A percentile compares a stretch with the other conserved stretches of the same genome.
These are phyloP conservation scores for Heliothis subflexa DNA, from an alignment of 1,140 invertebrate genomes.

Conservation along the genomic window DNA sequence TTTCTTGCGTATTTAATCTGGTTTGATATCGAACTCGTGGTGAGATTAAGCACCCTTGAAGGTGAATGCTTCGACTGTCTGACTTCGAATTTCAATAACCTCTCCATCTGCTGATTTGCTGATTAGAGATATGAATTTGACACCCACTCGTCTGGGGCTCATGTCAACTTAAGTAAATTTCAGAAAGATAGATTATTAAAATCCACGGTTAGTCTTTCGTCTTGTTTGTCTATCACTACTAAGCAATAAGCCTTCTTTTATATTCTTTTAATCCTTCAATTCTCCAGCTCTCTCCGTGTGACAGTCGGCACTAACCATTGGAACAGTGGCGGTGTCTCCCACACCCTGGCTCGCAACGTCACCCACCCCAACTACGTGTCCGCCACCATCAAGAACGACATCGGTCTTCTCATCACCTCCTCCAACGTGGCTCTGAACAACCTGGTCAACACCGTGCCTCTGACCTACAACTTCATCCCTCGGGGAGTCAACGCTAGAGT, in stretches of 20 bases:
- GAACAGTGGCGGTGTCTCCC: conserved; percentile 57
- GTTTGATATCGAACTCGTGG: background rate
- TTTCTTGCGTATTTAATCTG: background rate
- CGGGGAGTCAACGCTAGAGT: conserved; percentile 56
- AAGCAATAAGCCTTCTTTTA: too few species aligned
- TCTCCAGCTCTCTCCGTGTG: conserved; percentile 38
- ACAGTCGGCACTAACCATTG: conserved; percentile 53
- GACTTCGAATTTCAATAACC: too few species aligned
- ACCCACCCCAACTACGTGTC: conserved; percentile 42
- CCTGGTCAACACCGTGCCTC: conserved; percentile 41
- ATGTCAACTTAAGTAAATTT: too few species aligned
- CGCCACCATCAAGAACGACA: conserved; percentile 48
- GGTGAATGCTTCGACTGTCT: too few species aligned
- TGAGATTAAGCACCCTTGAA: too few species aligned
- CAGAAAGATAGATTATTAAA: too few species aligned
- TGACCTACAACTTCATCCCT: conserved; percentile 56
- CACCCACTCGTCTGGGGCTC: too few species aligned
- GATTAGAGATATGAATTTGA: too few species aligned
- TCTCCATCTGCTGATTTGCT: too few species aligned
- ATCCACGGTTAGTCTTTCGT: too few species aligned
- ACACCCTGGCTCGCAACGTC: conserved; percentile 39
- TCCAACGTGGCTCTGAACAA: conserved; percentile 11
- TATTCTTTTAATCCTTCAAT: background rate
- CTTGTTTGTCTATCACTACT: too few species aligned
- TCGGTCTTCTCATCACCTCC: conserved; percentile 42